phyloP scores from a whole-genome alignment of 2,888 invertebrate species.

The Cosmopolites sordidus region DNA sequence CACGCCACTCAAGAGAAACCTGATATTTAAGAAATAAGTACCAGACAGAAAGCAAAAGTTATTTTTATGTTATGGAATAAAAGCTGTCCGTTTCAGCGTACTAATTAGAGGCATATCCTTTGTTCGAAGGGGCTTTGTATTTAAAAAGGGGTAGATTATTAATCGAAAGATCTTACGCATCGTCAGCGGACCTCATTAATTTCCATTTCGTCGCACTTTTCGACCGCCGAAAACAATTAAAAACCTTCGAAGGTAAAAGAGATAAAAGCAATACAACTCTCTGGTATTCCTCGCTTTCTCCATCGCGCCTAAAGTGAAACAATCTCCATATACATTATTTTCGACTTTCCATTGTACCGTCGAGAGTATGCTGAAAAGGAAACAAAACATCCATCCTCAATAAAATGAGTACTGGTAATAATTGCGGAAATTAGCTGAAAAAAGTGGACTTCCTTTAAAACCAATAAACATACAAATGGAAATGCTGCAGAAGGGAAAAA shows the following conservation, averaged over 20 bases:
- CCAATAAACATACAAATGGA: slow-evolving; percentile 16
- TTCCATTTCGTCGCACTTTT: no score
- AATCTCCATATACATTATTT: slow-evolving; percentile 25
- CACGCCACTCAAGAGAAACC: no score
- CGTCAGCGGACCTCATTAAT: no score
- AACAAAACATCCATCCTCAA: slow-evolving; percentile 14
- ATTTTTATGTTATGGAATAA: no score
- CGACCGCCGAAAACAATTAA: slow-evolving; percentile 7
- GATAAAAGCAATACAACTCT: slow-evolving; percentile 17
- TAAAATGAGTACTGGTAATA: slow-evolving; percentile 21
- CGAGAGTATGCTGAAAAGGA: slow-evolving; percentile 19
- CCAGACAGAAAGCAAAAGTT: no score
- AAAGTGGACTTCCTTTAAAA: slow-evolving; percentile 14
- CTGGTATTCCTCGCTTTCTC: slow-evolving; percentile 11
- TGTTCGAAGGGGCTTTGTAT: no score
- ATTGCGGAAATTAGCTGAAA: slow-evolving; percentile 17
- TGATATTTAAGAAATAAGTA: no score
- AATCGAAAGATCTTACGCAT: no score
- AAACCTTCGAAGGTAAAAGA: slow-evolving; percentile 12
- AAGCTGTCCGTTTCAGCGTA: no score
- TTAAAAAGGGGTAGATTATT: no score
- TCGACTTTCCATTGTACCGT: slow-evolving; percentile 23
- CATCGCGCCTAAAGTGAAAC: slow-evolving; percentile 18
- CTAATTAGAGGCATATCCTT: no score
- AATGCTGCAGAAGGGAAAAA: slow-evolving; percentile 9